Conservation (phyloP, 2,113 vertebrate species). For the Pleuronectes platessa region DNA sequence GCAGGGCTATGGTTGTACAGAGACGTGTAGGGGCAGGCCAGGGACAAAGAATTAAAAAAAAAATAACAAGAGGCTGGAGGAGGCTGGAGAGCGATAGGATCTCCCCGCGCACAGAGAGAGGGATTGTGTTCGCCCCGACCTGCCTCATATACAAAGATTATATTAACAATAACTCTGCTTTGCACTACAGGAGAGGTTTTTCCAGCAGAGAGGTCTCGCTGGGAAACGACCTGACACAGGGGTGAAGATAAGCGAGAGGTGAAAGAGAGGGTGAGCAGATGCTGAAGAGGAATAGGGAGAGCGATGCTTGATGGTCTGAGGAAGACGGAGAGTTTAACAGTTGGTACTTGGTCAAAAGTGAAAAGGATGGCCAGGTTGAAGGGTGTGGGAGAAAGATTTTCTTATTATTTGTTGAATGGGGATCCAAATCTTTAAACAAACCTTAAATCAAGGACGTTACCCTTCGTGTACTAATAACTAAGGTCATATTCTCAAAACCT, state of each 20-base stretch:
- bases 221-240: conserved; percentile 32
- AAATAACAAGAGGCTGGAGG: conserved; percentile 44
- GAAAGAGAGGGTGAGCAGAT: neutral
- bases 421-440: conserved; percentile 15
- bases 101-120: conserved; percentile 47
- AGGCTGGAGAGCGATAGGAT: conserved; percentile 69
- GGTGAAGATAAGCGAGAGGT: conserved; percentile 1
- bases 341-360: too few relatives aligned
- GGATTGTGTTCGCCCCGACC: conserved; percentile 61
- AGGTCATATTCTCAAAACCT: conserved; percentile 6
- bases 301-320: neutral
- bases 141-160: conserved; percentile 54
- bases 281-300: neutral
- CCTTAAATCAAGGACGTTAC: neutral
- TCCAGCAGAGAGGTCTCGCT: conserved; percentile 1
- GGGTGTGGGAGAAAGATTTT: neutral
- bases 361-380: neutral
- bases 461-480: neutral
- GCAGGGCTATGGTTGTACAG: conserved; percentile 46
- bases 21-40: conserved; percentile 78
- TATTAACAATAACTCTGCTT: conserved; percentile 57
- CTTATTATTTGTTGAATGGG: neutral
- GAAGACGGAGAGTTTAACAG: neutral
- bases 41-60: conserved; percentile 63
- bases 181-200: conserved; percentile 32